Conservation (phyloP, 2,888 invertebrate species). For the Harmothoe impar region DNA sequence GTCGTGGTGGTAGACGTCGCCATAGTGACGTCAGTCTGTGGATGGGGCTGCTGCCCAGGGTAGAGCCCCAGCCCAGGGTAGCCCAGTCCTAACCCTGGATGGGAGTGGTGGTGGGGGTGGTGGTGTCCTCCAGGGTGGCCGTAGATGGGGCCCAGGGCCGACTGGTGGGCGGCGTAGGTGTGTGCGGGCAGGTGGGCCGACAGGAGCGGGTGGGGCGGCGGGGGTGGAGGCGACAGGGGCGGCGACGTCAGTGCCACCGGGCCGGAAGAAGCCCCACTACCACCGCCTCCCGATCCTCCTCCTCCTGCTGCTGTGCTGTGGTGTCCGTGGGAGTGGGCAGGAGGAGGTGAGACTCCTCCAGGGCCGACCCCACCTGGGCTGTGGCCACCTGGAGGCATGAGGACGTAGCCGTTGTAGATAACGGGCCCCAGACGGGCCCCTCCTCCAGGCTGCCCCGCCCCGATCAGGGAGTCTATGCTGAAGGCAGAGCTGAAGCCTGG, state of each 20-base stretch:
- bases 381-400: neutral
- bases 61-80: slow-evolving; percentile 6
- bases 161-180: neutral
- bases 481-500: slow-evolving; percentile 46
- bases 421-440: neutral
- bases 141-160: neutral
- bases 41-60: neutral
- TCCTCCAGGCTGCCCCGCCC: neutral
- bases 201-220: neutral
- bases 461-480: slow-evolving; percentile 49
- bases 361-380: neutral
- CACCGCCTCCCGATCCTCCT: neutral
- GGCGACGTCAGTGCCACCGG: slow-evolving; percentile 18
- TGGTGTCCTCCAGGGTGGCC: neutral
- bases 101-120: neutral
- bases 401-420: slow-evolving; percentile 51
- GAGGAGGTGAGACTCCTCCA: neutral
- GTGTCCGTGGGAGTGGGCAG: slow-evolving; percentile 35
- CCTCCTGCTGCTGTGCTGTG: neutral
- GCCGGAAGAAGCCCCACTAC: neutral
- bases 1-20: neutral
- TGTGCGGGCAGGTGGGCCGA: slow-evolving; percentile 8
- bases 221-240: neutral
- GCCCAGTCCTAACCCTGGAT: slow-evolving; percentile 9
- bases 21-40: neutral